Percentiles rank a stretch among this genome's conserved stretches.
phyloP scores from a whole-genome alignment of 2,797 vertebrate genomes.

The Sitta carolinensis region DNA sequence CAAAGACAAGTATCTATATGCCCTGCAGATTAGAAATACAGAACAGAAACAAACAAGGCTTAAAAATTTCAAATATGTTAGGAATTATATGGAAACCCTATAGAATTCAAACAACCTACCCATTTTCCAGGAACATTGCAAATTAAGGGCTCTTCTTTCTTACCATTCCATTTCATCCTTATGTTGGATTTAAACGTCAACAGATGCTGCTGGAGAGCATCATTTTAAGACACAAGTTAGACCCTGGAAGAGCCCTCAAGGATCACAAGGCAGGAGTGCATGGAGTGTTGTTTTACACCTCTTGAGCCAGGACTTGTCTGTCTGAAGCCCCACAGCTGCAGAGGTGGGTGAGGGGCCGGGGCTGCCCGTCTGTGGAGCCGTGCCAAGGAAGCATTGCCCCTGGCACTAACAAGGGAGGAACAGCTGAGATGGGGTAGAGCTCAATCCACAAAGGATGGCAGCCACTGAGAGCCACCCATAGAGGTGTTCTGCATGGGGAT shows the following conservation, averaged over 20 bases:
- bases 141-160: not conserved
- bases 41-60: not conserved
- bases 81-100: not conserved
- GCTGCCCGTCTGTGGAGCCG: not conserved
- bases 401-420: not conserved
- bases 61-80: not conserved
- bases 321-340: conserved; percentile 41
- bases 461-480: not conserved
- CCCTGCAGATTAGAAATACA: not conserved
- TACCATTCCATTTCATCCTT: not conserved
- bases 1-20: not conserved
- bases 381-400: not conserved
- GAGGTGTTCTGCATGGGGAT: not conserved
- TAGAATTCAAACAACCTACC: not conserved
- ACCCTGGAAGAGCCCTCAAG: not conserved
- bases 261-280: not conserved
- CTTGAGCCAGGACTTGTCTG: conserved; percentile 15
- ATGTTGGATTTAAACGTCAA: not conserved
- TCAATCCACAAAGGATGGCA: not conserved
- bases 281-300: conserved; percentile 1
- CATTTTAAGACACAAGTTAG: not conserved
- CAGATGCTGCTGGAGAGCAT: not conserved
- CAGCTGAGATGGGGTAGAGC: not conserved
- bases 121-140: not conserved
- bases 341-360: not conserved